Evolutionary conservation across 2,797 vertebrate genomes (phyloP).

Genomic region (Centropyge bicolor): DNA sequence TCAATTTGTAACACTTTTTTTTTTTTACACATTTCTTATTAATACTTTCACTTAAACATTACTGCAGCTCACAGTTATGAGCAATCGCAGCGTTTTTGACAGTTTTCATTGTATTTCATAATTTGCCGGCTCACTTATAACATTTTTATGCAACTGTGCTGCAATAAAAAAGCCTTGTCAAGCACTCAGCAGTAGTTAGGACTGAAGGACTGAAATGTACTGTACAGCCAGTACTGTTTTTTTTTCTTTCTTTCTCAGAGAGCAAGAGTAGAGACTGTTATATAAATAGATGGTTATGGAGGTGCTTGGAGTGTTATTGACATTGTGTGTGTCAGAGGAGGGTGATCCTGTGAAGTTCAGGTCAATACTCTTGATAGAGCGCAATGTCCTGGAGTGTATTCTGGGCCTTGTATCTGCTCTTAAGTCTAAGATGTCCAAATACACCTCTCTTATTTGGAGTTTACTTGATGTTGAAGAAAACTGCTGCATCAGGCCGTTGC

Average conservation of each 20-base stretch:
- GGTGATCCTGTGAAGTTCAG: not conserved
- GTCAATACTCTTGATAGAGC: not conserved
- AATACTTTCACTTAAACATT: constrained; percentile 49
- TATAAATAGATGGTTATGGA: not conserved
- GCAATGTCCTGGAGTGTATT: not conserved
- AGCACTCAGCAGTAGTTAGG: constrained; percentile 55
- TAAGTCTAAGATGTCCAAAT: constrained; percentile 9
- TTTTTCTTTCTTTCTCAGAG: constrained; percentile 15
- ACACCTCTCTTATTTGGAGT: constrained; percentile 26
- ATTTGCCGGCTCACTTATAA: constrained; percentile 48
- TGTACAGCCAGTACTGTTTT: constrained; percentile 9
- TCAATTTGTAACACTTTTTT: constrained; percentile 6
- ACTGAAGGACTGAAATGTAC: constrained; percentile 28
- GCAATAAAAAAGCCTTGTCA: constrained; percentile 57
- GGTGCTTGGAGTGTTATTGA: not conserved
- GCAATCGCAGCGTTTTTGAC: constrained; percentile 31
- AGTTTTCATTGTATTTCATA: constrained; percentile 43
- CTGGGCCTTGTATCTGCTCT: not conserved
- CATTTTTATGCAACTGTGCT: constrained; percentile 43
- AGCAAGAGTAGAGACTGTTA: constrained; percentile 10
- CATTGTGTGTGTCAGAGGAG: not conserved
- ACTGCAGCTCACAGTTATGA: constrained; percentile 33
- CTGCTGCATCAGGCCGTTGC: constrained; percentile 44
- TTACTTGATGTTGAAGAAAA: constrained; percentile 39
- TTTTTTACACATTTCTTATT: constrained; percentile 36